phyloP scores from a whole-genome alignment of 2,113 vertebrate genomes.

The Peromyscus leucopus region DNA sequence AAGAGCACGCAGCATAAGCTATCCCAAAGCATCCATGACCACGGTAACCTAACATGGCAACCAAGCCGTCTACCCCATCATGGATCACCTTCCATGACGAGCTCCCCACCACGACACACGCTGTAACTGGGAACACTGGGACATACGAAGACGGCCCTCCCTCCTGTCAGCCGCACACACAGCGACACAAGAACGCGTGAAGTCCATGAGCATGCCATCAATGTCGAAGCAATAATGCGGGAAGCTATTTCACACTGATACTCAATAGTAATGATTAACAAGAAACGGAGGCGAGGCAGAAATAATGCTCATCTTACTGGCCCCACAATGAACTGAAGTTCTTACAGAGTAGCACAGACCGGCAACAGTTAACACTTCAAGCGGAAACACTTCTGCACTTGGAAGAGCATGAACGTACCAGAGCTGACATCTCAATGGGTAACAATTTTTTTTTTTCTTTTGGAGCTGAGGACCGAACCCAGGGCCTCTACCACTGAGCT shows the following conservation, averaged over 20 bases:
- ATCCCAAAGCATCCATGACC: conserved; percentile 68
- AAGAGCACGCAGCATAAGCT: neutral
- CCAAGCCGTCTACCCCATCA: conserved; percentile 57
- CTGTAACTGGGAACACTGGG: conserved; percentile 54
- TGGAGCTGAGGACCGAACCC: too few species aligned
- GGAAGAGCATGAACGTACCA: conserved; percentile 9
- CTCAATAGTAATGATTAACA: neutral
- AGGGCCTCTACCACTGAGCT: too few species aligned
- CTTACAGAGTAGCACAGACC: neutral
- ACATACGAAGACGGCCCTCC: conserved; percentile 67
- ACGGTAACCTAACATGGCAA: conserved; percentile 67
- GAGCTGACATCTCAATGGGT: neutral
- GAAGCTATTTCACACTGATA: conserved; percentile 8
- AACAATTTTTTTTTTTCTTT: neutral
- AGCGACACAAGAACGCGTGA: neutral
- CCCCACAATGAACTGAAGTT: neutral
- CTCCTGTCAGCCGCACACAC: conserved; percentile 25
- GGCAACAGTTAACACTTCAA: conserved; percentile 7
- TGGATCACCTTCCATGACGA: conserved; percentile 75
- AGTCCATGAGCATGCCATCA: neutral
- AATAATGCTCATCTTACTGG: neutral
- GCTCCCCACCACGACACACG: conserved; percentile 49
- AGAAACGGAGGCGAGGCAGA: neutral
- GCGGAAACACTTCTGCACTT: neutral
- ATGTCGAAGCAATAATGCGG: neutral